phyloP scores from a whole-genome alignment of 2,113 vertebrate species.

The Geothlypis trichas region DNA sequence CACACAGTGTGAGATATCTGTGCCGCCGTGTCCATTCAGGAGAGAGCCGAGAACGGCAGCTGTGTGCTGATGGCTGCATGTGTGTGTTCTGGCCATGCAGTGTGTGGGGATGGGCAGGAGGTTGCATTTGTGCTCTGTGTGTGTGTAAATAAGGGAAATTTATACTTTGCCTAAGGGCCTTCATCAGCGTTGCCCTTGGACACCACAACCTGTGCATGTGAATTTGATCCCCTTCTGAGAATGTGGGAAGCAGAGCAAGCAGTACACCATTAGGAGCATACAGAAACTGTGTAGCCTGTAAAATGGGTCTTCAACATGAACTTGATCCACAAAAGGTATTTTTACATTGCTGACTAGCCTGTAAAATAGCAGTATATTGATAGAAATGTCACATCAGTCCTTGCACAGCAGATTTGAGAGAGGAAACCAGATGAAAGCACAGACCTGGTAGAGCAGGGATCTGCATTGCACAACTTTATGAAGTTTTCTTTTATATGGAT shows the following conservation, averaged over 20 bases:
- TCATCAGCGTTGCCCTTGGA: not conserved
- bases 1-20: not conserved
- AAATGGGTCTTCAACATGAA: not conserved
- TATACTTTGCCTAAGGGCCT: not conserved
- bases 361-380: not conserved
- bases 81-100: not conserved
- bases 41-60: not conserved
- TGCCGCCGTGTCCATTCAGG: fast-evolving
- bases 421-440: not conserved
- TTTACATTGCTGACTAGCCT: not conserved
- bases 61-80: fast-evolving
- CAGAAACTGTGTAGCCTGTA: not conserved
- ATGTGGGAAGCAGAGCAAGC: not conserved
- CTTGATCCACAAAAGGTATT: not conserved
- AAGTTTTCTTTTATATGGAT: not conserved
- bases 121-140: not conserved
- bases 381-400: not conserved
- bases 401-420: not conserved
- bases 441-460: not conserved
- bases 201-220: not conserved
- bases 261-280: not conserved
- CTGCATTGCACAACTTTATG: not conserved
- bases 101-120: not conserved
- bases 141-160: not conserved
- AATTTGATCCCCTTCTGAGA: not conserved